Evolutionary conservation across 2,797 vertebrate genomes (phyloP).

Genomic region (Peromyscus melanophrys): DNA sequence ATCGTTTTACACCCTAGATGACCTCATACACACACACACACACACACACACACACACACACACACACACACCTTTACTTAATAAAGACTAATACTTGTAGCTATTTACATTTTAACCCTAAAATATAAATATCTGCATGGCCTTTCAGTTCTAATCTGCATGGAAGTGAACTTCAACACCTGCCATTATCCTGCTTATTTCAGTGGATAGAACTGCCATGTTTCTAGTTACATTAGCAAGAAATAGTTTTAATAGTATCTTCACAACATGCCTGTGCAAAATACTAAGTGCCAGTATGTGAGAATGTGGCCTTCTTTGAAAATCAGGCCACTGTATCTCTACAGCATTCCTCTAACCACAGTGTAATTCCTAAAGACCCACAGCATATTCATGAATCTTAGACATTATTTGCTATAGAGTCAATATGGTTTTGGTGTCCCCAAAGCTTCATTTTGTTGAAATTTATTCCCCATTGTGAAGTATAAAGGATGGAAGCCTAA

Average conservation of each 20-base stretch:
- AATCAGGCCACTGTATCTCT: not conserved
- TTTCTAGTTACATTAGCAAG: not conserved
- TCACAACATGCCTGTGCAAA: not conserved
- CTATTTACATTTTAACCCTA: not conserved
- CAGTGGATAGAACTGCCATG: not conserved
- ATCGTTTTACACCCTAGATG: no score
- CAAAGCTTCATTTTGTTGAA: not conserved
- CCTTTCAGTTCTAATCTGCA: not conserved
- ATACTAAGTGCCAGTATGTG: not conserved
- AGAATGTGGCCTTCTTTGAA: not conserved
- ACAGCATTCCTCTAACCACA: no score
- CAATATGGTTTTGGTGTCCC: not conserved
- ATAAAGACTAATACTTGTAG: not conserved
- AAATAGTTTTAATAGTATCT: not conserved
- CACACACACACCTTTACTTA: not conserved
- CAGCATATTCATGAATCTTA: not conserved
- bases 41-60: not conserved
- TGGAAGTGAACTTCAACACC: not conserved
- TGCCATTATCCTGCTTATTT: not conserved
- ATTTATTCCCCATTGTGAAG: not conserved
- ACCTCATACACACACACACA: not conserved
- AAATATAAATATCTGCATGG: not conserved
- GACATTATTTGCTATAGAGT: not conserved
- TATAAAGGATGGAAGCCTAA: not conserved
- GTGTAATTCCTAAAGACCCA: not conserved